Conservation (phyloP, 2,888 invertebrate species). For the Ectemnius lituratus region DNA sequence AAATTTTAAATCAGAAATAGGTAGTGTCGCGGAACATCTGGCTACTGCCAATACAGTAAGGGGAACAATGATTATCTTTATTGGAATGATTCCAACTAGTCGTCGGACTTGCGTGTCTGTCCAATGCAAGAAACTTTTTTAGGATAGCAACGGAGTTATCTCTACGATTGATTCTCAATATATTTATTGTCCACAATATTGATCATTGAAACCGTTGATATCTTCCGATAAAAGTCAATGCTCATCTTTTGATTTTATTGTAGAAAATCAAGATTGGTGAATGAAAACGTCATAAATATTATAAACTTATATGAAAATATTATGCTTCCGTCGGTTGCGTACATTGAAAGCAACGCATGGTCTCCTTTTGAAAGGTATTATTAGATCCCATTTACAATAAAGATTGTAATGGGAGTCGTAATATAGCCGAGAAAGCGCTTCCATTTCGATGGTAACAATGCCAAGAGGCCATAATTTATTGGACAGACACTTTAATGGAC, state of each 20-base stretch:
- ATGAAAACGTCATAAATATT: too few relatives aligned
- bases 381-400: too few relatives aligned
- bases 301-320: too few relatives aligned
- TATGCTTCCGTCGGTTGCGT: too few relatives aligned
- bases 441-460: constrained; percentile 5
- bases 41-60: constrained; percentile 63
- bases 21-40: constrained; percentile 58
- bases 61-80: constrained; percentile 68
- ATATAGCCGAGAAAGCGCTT: too few relatives aligned
- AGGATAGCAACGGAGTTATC: constrained; percentile 32
- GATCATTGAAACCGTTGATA: neutral
- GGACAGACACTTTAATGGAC: constrained; percentile 51
- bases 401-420: too few relatives aligned
- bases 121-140: constrained; percentile 35
- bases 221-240: too few relatives aligned
- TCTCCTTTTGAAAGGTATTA: neutral
- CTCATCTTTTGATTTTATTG: too few relatives aligned
- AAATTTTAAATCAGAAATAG: constrained; percentile 58
- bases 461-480: constrained; percentile 29
- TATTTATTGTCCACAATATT: constrained; percentile 14
- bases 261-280: too few relatives aligned
- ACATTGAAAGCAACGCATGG: too few relatives aligned
- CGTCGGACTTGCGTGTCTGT: constrained; percentile 21
- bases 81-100: constrained; percentile 69
- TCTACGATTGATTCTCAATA: constrained; percentile 44